Base-by-base conservation (phyloP, 2,797 vertebrate species). In the Coregonus ussuriensis region DNA sequence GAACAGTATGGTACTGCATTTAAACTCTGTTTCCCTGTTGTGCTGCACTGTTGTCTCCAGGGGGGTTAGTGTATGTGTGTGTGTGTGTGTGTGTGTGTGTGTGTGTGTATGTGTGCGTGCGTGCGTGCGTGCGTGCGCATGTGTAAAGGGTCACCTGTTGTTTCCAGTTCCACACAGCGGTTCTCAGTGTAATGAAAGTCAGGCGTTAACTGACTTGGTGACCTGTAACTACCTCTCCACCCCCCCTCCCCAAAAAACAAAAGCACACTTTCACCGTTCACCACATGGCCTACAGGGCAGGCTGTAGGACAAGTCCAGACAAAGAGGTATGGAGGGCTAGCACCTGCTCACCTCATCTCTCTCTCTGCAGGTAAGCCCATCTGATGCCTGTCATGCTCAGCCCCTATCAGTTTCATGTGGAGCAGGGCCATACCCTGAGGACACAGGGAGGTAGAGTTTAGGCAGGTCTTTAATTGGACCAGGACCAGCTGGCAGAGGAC, bases 281-380 rank as follows among this genome's bases (percentile, higher is more conserved):
- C 47, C 47, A 53, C 35, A 35, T 35, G 25, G 4, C 51, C 71
- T 73, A 33, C 0, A 63, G 74, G 68, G 82, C 88, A 86, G 65
- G 35, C 35, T 35, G 4, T 35, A 35, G 35, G 4, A 35, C 35
- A 35, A 4, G 88, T 25, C 86, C 4, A 70, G 76, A 59, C 88
- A 15, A 21, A 67, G 65, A 6, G 29, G 25, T 31, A 13, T 59
- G 54, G 54, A 5, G 18, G 18, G 54, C 54, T 18, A n/a, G 31
- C 63, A 66, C 63, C 63, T 66, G 63, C 25, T 59, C 16, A 18
- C 54, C 2, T 54, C 14, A 4, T 54, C 53, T 54, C 13, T 16
- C 15, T 3, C 5, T 14, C 14, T 3, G 53, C 53, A 14, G 53
- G 11, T 54, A 4, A 14, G n/a, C 63, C 21, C 35, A 35, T 35